Evolutionary conservation across 35 echinoderm and acorn worm species (phyloP).

Genomic region (Diadema setosum): DNA sequence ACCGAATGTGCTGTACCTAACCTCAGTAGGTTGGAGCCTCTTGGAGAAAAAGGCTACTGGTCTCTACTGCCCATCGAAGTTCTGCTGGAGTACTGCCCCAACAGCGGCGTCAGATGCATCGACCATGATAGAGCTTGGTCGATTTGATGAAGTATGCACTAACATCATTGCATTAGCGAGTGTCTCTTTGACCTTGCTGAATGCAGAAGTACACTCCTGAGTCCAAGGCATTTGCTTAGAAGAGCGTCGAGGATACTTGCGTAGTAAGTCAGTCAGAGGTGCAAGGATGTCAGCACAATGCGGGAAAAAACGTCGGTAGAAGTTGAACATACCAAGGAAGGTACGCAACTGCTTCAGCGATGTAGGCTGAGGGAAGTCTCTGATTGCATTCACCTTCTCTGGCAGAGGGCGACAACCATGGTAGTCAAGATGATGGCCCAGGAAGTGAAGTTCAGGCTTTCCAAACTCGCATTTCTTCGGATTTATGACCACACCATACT

Average conservation of each 20-base stretch:
- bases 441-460: too few species aligned
- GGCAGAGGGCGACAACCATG: conserved; percentile 17
- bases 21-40: neutral
- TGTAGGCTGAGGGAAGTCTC: conserved; percentile 35
- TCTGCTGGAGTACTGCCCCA: conserved; percentile 45
- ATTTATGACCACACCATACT: too few species aligned
- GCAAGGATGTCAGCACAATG: conserved; percentile 13
- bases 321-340: conserved; percentile 60
- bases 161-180: too few species aligned
- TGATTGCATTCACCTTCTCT: conserved; percentile 32
- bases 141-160: too few species aligned
- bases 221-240: neutral
- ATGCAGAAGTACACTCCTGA: neutral
- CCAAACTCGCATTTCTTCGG: too few species aligned
- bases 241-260: neutral
- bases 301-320: conserved; percentile 45
- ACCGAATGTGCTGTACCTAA: conserved; percentile 37
- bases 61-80: neutral
- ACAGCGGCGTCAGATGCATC: conserved; percentile 45
- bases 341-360: neutral
- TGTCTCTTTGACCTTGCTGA: too few species aligned
- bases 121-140: too few species aligned
- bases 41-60: conserved; percentile 34
- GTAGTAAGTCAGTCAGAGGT: conserved; percentile 43
- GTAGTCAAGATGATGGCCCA: conserved; percentile 39